Base-by-base conservation (phyloP, 2,797 vertebrate genomes). In the Chelon auratus region DNA sequence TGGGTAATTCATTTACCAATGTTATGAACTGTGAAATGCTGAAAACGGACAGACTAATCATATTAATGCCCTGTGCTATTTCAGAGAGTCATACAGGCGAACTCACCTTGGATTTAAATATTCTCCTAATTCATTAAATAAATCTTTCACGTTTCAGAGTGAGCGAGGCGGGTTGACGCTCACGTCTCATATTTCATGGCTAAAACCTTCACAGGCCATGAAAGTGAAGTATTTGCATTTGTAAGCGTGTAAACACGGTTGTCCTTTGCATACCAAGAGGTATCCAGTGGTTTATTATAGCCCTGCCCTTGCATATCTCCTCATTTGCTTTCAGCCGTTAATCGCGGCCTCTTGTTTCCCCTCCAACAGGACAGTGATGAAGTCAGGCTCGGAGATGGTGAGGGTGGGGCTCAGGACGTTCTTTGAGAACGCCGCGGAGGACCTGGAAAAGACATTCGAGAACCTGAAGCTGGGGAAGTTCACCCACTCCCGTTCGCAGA, bases 381-480 rank as follows among this genome's bases (percentile, higher is more conserved):
- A 99, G 93, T 98, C 98, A 0, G 96, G 96, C 77, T 97, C 97
- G 0, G 97, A 99, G 90, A 90, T 95, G 83, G 97, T 99, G 77
- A 96, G 97, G 83, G 95, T 95, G 1, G 97, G 97, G 11, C 85
- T 99, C 22, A 94, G 97, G 76, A 96, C 95, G 0, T 99, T 99
- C 94, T 99, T 99, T 75, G 97, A 99, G 91, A 98, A 97, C 36
- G 98, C 97, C 0, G 97, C 98, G 0, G 98, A 99, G 93, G 98
- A 99, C 88, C 93, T 99, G 77, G 95, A 95, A 89, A 95, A 97
- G 92, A 99, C 98, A 0, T 95, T 97, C 0, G 98, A 99, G 93
- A 99, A 99, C 87, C 92, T 99, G 87, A 99, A 99, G 88, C 95
- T 97, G 63, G 98, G 97, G 72, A 99, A 99, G 92, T 99, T 99